Evolutionary conservation across 2,888 invertebrate species (phyloP), one percentile per base, ranked within the genome.

Genomic region (Halictus ligatus): DNA sequence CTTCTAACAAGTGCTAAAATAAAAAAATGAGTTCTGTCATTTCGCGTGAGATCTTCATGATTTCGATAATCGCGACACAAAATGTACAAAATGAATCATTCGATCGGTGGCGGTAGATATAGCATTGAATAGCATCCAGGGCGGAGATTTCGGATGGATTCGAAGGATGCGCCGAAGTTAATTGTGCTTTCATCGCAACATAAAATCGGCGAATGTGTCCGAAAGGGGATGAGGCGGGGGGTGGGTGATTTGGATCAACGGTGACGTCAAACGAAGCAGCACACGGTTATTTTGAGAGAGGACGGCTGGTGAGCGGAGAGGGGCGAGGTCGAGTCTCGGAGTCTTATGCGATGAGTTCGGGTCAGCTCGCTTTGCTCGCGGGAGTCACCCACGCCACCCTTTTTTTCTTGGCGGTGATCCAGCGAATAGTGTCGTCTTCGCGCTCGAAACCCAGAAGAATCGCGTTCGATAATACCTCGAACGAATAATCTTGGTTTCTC

Each of bases 311-410:
- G 88, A 76, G 82, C 74, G 80, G 82, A 86, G 88, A 84, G 85
- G 79, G 78, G 89, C 86, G 90, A 89, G 90, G 90, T 89, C 89
- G 91, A 89, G 80, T 84, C 89, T 77, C 81, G 64, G 64, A n/a
- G 58, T 58, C 58, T 58, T n/a, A 85, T 80, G 88, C 85, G 91
- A 88, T 89, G 90, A 88, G 87, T 90, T 89, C 90, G 90, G 91
- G 89, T 91, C 91, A 89, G 91, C 89, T 88, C 83, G 89, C 86
- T 83, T 82, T 84, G 88, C 87, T 91, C 92, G 76, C 91, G 87
- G 89, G 91, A 90, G 89, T 91, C 92, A 92, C 92, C 92, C 92
- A 92, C 92, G 92, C 92, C 89, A 87, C 89, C 89, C 89, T 89
- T 88, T 92, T 92, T 92, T 92, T 89, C 87, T 89, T 92, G 90